Conservation (phyloP, 1,140 invertebrate species). For the Geopemphigus sp. region DNA sequence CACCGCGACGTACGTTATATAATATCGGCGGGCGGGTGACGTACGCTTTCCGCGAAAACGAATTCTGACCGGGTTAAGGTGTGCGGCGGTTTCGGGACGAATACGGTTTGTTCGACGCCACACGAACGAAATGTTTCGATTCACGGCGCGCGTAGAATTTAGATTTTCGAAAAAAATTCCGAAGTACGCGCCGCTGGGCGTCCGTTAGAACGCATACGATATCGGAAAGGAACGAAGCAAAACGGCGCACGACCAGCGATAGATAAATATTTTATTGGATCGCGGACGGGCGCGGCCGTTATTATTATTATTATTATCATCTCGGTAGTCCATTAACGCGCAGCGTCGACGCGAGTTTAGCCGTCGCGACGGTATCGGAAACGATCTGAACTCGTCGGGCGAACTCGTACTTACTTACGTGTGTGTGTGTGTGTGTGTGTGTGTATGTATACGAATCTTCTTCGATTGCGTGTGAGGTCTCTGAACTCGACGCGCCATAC, state of each 20-base stretch:
- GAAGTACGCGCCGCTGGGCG: no score
- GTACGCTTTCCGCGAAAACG: no score
- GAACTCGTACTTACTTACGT: background rate
- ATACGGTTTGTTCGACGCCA: no score
- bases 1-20: no score
- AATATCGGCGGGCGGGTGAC: no score
- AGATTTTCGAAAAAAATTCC: no score
- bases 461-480: background rate
- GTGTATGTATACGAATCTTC: background rate
- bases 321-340: conserved; percentile 14
- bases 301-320: conserved; percentile 23
- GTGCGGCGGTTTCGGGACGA: no score
- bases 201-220: background rate
- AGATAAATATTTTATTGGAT: conserved; percentile 20
- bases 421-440: background rate
- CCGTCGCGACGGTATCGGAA: conserved; percentile 6
- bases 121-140: no score
- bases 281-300: conserved; percentile 14
- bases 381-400: conserved; percentile 18
- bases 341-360: no score
- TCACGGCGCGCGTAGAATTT: no score
- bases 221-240: background rate
- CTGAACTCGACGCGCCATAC: conserved; percentile 1
- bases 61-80: no score
- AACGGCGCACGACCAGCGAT: no score